phyloP scores from a whole-genome alignment of 2,113 vertebrate species.

The Cyphomyrus discorhynchus region DNA sequence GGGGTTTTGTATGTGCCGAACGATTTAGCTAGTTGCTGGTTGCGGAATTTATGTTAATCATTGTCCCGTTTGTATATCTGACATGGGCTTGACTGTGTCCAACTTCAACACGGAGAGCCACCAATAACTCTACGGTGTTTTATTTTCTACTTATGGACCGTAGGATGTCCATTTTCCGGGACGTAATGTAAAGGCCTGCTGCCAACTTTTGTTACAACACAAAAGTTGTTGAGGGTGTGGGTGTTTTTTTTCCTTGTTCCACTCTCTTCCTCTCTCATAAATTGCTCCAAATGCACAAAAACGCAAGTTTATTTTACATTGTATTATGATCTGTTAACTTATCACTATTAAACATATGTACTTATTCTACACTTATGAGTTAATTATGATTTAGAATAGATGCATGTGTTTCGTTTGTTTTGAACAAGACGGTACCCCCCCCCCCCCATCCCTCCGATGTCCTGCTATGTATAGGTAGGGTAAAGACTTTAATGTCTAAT shows the following conservation, averaged over 20 bases:
- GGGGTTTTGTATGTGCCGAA: background rate
- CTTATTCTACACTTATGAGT: background rate
- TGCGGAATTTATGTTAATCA: background rate
- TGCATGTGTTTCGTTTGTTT: background rate
- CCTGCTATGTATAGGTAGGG: background rate
- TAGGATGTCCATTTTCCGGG: background rate
- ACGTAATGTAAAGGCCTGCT: background rate
- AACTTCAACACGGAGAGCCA: background rate
- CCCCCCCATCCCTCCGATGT: background rate
- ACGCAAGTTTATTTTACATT: background rate
- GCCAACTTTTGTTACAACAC: constrained; percentile 4
- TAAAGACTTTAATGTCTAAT: background rate
- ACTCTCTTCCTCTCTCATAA: background rate
- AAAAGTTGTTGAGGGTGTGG: constrained; percentile 14
- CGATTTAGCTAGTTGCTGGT: background rate
- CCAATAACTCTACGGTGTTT: background rate
- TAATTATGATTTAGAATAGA: background rate
- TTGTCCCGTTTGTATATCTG: background rate
- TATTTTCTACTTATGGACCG: background rate
- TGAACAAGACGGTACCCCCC: background rate
- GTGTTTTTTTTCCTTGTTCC: background rate
- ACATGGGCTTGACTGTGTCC: background rate
- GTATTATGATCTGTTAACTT: background rate
- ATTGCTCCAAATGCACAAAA: background rate
- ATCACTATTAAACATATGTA: background rate